Evolutionary conservation across 2,888 invertebrate genomes (phyloP).

Genomic region (Lasioglossum vierecki): DNA sequence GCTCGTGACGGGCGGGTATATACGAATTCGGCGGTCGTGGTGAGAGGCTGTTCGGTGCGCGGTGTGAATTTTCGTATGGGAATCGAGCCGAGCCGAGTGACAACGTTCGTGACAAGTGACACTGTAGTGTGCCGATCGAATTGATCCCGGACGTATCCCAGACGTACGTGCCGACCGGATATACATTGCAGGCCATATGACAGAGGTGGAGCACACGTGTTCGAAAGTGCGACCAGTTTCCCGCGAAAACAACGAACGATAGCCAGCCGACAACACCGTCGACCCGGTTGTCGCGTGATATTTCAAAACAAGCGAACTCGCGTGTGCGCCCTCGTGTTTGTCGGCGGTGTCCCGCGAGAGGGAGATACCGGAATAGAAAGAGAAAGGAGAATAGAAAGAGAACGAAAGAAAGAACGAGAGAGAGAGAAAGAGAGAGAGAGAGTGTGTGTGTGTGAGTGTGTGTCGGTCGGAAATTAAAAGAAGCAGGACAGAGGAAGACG

Average conservation of each 20-base stretch:
- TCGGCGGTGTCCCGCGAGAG: constrained; percentile 46
- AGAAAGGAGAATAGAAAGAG: background rate
- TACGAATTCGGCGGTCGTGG: constrained; percentile 50
- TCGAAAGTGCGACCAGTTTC: constrained; percentile 42
- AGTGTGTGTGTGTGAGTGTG: background rate
- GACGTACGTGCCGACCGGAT: background rate
- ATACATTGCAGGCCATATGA: background rate
- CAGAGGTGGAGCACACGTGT: constrained; percentile 44
- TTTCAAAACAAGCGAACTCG: constrained; percentile 65
- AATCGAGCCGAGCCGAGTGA: constrained; percentile 50
- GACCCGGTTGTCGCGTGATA: constrained; percentile 58
- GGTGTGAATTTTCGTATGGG: constrained; percentile 22
- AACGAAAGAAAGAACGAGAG: constrained; percentile 22
- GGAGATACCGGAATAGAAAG: constrained; percentile 32
- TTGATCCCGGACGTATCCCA: background rate
- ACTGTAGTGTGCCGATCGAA: constrained; percentile 40
- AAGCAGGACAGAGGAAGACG: constrained; percentile 22
- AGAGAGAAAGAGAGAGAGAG: constrained; percentile 41
- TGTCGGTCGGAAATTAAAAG: constrained; percentile 12
- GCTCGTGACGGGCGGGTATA: constrained; percentile 51
- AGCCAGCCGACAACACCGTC: constrained; percentile 16
- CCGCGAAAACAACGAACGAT: constrained; percentile 49
- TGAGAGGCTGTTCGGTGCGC: constrained; percentile 7
- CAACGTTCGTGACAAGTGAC: constrained; percentile 62
- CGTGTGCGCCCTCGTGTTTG: constrained; percentile 65